Conservation (phyloP, 1,140 invertebrate genomes). For the Ganaspis sp. region DNA sequence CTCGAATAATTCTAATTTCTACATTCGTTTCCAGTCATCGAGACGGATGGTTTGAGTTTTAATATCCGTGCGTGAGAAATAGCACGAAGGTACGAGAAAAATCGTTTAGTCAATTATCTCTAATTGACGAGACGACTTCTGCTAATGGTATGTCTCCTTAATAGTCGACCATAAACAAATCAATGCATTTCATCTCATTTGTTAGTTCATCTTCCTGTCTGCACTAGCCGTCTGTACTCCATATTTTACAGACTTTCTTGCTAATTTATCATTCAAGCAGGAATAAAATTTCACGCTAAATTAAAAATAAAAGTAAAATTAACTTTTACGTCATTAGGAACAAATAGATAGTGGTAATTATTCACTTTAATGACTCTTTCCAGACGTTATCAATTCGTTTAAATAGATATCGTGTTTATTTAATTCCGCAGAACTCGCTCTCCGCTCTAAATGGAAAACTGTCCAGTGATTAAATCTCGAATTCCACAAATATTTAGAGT, state of each 20-base stretch:
- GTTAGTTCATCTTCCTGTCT: not conserved
- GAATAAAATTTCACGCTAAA: not conserved
- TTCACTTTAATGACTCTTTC: slow-evolving; percentile 3
- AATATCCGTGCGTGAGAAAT: not conserved
- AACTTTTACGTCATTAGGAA: not conserved
- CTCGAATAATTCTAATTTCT: no score
- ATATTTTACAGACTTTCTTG: not conserved
- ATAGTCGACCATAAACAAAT: slow-evolving; percentile 8
- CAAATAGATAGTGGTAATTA: not conserved
- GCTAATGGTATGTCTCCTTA: not conserved
- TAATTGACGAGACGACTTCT: slow-evolving; percentile 16
- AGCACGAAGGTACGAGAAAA: slow-evolving; percentile 16
- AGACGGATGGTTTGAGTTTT: no score
- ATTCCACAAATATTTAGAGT: not conserved
- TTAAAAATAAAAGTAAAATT: slow-evolving; percentile 1
- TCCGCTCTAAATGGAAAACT: not conserved
- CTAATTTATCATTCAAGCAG: not conserved
- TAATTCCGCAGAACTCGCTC: not conserved
- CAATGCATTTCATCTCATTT: not conserved
- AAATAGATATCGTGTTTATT: not conserved
- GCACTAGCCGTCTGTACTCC: not conserved
- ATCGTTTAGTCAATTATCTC: slow-evolving; percentile 12
- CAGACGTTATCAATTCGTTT: not conserved
- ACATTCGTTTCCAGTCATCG: no score
- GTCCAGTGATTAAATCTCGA: not conserved